Evolutionary conservation across 1,140 invertebrate genomes (phyloP), one percentile per base, ranked within the genome.

Genomic region (Zeugodacus cucurbitae): DNA sequence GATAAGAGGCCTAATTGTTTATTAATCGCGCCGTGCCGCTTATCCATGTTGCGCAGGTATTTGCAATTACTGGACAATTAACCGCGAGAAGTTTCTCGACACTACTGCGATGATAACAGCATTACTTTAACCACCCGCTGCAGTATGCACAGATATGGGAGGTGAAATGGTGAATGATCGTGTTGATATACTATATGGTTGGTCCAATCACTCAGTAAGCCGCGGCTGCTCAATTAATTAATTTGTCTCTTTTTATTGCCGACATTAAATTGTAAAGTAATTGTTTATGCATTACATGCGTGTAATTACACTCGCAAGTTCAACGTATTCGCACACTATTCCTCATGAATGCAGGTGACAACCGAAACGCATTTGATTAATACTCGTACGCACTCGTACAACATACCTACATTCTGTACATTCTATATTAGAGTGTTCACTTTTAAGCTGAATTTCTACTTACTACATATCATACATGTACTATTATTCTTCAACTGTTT

Each of bases 271-370:
- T 82, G 10, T 54, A 82, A 82, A 26, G 41, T 82, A 82, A 48
- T 82, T 82, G 74, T 82, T 82, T 82, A 82, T 82, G 74, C 74
- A 82, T 82, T 82, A 82, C 74, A 54, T 26, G 74, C 44, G 1
- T 48, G 74, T 48, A 48, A 82, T 82, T 82, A 82, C 34, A 82
- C 41, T 26, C 41, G 74, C 29, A 82, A 44, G 74, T 37, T 48
- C 26, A 54, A 82, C 48, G 48, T 82, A 82, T 82, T 5, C 29
- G 41, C 37, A 8, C 20, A 41, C 5, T 17, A 34, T 82, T 48
- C 37, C 48, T 48, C 41, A 48, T 82, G 10, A 82, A 82, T 41
- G 67, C 67, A 34, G 34, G 17, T 67, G 32, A 3, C 32, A 1
- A 26, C 8, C 2, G 64, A 17, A 34, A 67, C 14, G 2, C 34